phyloP scores from a whole-genome alignment of 2,113 vertebrate species.

The Spea multiplicata region DNA sequence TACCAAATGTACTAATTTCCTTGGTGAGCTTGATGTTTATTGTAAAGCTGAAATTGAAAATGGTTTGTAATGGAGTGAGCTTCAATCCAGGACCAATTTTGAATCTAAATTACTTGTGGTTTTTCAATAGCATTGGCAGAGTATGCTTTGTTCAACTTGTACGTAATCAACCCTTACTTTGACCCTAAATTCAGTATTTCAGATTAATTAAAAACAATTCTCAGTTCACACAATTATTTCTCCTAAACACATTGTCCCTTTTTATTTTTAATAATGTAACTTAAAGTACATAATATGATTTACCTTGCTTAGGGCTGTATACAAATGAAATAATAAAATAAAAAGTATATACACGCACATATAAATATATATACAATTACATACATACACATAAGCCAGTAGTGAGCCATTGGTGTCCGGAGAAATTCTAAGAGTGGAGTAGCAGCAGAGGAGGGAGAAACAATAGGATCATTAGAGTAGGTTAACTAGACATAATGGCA shows the following conservation, averaged over 20 bases:
- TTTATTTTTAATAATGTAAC: slow-evolving; percentile 86
- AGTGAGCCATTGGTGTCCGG: no score
- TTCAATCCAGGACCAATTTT: slow-evolving; percentile 98
- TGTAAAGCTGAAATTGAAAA: slow-evolving; percentile 99
- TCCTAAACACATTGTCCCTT: slow-evolving; percentile 96
- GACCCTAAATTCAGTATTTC: slow-evolving; percentile 96
- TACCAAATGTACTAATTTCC: slow-evolving; percentile 99
- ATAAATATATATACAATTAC: no score
- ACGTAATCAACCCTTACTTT: slow-evolving; percentile 99
- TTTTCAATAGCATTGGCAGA: slow-evolving; percentile 98
- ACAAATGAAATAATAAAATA: slow-evolving; percentile 1
- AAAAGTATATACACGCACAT: not conserved
- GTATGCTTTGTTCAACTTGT: slow-evolving; percentile 98
- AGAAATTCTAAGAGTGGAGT: no score
- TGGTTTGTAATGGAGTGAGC: slow-evolving; percentile 99
- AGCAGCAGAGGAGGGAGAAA: no score
- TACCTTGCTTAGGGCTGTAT: slow-evolving; percentile 30
- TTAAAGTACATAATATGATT: slow-evolving; percentile 97
- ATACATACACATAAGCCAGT: no score
- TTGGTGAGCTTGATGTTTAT: slow-evolving; percentile 99
- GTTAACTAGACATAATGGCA: no score
- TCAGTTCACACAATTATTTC: slow-evolving; percentile 99
- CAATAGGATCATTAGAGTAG: no score
- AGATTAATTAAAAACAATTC: slow-evolving; percentile 98
- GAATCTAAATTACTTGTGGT: slow-evolving; percentile 99